Evolutionary conservation across 92 coral and sea anemone species (phyloP).

Genomic region (Heliopora coerulea): DNA sequence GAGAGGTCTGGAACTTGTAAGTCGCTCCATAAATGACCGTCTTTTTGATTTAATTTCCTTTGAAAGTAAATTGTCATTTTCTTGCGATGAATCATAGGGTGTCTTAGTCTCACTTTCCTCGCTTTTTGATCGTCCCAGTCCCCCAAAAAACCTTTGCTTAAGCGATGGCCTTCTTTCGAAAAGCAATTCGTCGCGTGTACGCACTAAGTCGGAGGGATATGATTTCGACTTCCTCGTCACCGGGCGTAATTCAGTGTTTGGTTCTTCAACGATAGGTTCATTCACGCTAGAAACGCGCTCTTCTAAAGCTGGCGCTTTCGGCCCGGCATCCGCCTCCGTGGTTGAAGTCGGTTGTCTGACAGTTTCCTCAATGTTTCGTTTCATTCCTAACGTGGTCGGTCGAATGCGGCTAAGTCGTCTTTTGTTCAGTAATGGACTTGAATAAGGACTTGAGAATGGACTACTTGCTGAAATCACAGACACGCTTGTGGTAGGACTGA

Average conservation of each 20-base stretch:
- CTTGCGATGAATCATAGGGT: not conserved
- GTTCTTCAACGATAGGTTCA: not conserved
- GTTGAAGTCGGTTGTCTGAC: not conserved
- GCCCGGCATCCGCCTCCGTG: not conserved
- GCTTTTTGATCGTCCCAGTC: conserved; percentile 15
- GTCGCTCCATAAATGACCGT: conserved; percentile 11
- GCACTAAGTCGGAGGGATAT: not conserved
- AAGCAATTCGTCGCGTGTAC: conserved; percentile 12
- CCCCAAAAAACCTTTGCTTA: conserved; percentile 16
- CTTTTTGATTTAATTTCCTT: conserved; percentile 9
- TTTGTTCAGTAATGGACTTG: conserved; percentile 27
- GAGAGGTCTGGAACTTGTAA: conserved; percentile 18
- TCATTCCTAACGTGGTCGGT: not conserved
- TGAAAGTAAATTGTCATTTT: not conserved
- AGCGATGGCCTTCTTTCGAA: conserved; percentile 30
- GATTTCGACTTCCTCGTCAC: conserved; percentile 19
- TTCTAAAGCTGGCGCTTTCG: conserved; percentile 17
- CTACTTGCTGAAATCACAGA: conserved; percentile 12
- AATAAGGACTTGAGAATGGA: conserved; percentile 10
- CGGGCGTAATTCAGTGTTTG: not conserved
- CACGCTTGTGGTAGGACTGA: conserved; percentile 31
- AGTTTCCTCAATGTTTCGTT: conserved; percentile 6
- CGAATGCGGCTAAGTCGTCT: conserved; percentile 24
- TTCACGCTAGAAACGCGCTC: conserved; percentile 11
- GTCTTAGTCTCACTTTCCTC: not conserved